phyloP scores from a whole-genome alignment of 1,140 invertebrate genomes.

The Sarcophaga peregrina region DNA sequence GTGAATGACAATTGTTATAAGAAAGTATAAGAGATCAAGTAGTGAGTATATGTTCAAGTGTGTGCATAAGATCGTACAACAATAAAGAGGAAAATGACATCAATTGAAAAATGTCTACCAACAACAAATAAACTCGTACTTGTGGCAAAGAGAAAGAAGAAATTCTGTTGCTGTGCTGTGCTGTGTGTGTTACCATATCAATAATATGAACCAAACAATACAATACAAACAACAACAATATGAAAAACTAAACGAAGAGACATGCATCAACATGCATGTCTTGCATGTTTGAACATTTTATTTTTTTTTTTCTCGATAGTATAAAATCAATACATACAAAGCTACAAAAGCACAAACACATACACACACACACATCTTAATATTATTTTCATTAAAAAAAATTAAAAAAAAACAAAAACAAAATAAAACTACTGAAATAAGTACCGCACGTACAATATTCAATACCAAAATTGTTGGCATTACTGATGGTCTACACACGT shows the following conservation, averaged over 20 bases:
- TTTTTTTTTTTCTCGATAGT: neutral
- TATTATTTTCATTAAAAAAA: neutral
- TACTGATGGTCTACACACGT: slow-evolving; percentile 14
- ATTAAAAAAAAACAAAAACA: no score
- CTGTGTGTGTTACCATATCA: neutral
- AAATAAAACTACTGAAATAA: neutral
- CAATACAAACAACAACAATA: neutral
- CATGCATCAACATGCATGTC: slow-evolving; percentile 20
- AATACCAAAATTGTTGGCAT: slow-evolving; percentile 37
- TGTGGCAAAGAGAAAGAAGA: no score
- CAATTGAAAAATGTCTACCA: slow-evolving; percentile 19
- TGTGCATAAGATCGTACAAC: neutral
- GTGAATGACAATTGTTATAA: neutral
- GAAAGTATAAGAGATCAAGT: no score
- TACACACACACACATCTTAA: neutral
- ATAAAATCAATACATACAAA: neutral
- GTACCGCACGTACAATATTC: slow-evolving; percentile 29
- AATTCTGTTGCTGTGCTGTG: no score
- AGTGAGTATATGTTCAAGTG: neutral
- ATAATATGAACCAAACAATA: neutral
- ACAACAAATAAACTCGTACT: no score
- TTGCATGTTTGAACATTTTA: slow-evolving; percentile 16
- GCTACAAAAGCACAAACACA: neutral
- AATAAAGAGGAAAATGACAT: slow-evolving; percentile 27
- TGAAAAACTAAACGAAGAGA: neutral